A percentile compares a stretch with the other conserved stretches of the same genome.
Conservation (phyloP, 2,888 invertebrate genomes). For the Pharmacophagus antenor region DNA sequence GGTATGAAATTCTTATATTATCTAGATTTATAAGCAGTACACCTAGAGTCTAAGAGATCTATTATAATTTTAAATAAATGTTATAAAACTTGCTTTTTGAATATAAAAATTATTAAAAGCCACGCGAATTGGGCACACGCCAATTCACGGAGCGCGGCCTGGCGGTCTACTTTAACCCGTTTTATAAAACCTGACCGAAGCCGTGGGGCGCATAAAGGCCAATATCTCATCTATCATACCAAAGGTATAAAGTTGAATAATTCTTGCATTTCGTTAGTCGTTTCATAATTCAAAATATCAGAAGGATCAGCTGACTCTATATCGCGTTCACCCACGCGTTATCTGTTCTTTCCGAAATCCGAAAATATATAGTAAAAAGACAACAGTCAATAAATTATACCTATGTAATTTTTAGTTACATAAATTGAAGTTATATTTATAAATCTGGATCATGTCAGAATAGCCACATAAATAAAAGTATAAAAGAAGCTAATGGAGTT, state of each 20-base stretch:
- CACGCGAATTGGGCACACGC: conserved; percentile 18
- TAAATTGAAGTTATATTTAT: too few relatives aligned
- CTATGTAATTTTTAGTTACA: not conserved
- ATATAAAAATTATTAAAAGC: conserved; percentile 14
- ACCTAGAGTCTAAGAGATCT: too few relatives aligned
- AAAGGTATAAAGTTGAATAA: not conserved
- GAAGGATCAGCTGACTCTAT: not conserved
- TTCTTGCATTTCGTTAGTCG: not conserved
- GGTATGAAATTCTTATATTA: too few relatives aligned
- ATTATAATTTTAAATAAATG: not conserved
- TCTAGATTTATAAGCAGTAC: too few relatives aligned
- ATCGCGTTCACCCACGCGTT: not conserved
- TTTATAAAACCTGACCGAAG: conserved; percentile 13
- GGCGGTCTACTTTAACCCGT: conserved; percentile 4
- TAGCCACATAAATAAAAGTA: too few relatives aligned
- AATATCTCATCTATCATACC: conserved; percentile 6
- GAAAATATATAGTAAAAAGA: not conserved
- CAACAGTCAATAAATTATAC: too few relatives aligned
- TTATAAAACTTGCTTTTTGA: not conserved
- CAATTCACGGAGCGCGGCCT: conserved; percentile 11
- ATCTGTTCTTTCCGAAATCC: not conserved
- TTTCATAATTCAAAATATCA: not conserved
- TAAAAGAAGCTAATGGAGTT: too few relatives aligned
- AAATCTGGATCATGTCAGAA: too few relatives aligned
- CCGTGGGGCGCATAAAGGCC: conserved; percentile 10